phyloP scores from a whole-genome alignment of 2,888 invertebrate genomes.

The Exephanes ischioxanthus region DNA sequence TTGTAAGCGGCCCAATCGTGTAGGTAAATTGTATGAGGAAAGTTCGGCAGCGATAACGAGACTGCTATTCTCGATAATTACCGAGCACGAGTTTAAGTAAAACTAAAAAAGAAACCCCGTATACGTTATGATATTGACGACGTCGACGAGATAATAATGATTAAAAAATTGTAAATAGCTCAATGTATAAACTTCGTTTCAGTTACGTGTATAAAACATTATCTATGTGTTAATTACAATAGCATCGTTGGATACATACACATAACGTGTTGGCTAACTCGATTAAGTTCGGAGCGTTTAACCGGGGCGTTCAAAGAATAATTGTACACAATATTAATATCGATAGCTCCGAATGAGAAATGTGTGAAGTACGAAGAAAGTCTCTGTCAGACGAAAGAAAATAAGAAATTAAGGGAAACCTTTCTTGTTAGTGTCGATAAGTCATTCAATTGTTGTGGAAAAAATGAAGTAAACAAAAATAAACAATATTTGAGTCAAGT shows the following conservation, averaged over 20 bases:
- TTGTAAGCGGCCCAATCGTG: constrained; percentile 14
- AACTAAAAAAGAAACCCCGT: constrained; percentile 23
- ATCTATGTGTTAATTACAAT: constrained; percentile 60
- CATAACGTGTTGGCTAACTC: constrained; percentile 26
- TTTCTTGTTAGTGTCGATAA: not conserved
- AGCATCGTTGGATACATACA: constrained; percentile 31
- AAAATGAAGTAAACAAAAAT: constrained; percentile 40
- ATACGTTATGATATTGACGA: constrained; percentile 38
- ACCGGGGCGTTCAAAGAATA: constrained; percentile 1
- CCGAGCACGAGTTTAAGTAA: constrained; percentile 57
- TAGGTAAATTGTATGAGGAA: constrained; percentile 23
- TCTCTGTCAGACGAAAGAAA: not conserved
- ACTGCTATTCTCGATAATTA: constrained; percentile 35
- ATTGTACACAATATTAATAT: constrained; percentile 4
- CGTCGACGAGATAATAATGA: constrained; percentile 46
- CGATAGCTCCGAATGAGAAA: not conserved
- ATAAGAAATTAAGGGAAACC: not conserved
- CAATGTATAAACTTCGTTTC: constrained; percentile 80
- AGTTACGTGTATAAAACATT: constrained; percentile 78
- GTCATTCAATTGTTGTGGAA: constrained; percentile 1
- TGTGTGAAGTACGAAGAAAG: not conserved
- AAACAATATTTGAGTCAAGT: constrained; percentile 67
- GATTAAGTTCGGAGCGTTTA: constrained; percentile 2
- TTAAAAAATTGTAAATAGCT: constrained; percentile 79
- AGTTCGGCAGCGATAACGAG: not conserved